Evolutionary conservation across 2,888 invertebrate species (phyloP), one percentile per base, ranked within the genome.

Genomic region (Andrena camellia): DNA sequence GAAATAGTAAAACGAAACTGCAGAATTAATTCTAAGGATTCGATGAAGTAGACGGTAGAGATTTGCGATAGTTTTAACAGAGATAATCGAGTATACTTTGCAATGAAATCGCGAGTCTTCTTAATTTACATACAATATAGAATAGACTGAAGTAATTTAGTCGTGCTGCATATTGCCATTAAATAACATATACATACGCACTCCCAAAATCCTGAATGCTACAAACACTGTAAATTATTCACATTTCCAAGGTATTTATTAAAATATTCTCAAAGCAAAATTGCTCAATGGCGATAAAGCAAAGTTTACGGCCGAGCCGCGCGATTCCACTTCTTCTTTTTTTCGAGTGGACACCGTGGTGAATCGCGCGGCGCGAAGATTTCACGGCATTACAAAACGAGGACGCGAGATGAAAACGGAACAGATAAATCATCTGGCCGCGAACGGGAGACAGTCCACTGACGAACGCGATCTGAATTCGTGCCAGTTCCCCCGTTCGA

Each of bases 401-500:
- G 78, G 79, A 78, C 77, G 70, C 62, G 26, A 64, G 73, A 86
- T 83, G 80, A 80, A 83, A 83, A 85, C 75, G 73, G 66, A 68
- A 63, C 62, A 67, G 63, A 76, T 84, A 81, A 78, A 84, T 84
- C 78, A 81, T 75, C 72, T 52, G 74, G 73, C 75, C 33, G 54
- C 35, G 64, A 78, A 77, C 70, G 60, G 57, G 71, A 75, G 75
- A 77, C 74, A 33, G 74, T 67, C 66, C 26, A 75, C 60, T 75
- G 79, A 84, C 83, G 75, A 83, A 81, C 69, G 81, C 63, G 66
- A 80, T 76, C 87, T 82, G 86, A 86, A 88, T 78, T 62, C 60
- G 78, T 78, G 84, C 76, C 76, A 76, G 72, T 80, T 52, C 31
- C 70, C 50, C 50, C 69, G 54, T 60, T 80, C 75, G 60, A 57